Percentiles rank a stretch among this genome's conserved stretches.
phyloP scores from a whole-genome alignment of 2,797 vertebrate genomes.

The Dendrocincla fuliginosa region DNA sequence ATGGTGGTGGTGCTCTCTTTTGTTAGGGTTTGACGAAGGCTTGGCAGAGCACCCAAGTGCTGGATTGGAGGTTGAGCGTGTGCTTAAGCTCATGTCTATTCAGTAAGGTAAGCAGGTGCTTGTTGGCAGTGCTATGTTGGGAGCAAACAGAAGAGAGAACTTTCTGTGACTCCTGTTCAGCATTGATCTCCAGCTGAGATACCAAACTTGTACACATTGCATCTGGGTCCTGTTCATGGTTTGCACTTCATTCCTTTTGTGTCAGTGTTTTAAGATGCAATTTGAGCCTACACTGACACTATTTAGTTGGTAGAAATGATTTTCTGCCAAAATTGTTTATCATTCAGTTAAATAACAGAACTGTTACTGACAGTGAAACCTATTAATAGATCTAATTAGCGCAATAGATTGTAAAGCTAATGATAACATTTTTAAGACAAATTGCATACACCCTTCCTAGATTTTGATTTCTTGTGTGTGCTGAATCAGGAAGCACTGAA shows the following conservation, averaged over 20 bases:
- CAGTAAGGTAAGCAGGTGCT: neutral
- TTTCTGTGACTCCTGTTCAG: accelerated
- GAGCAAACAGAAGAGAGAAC: neutral
- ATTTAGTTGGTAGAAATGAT: neutral
- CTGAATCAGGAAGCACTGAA: neutral
- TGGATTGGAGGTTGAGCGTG: neutral
- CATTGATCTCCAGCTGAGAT: neutral
- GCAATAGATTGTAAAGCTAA: neutral
- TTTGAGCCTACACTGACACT: neutral
- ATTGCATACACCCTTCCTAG: neutral
- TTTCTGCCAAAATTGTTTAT: neutral
- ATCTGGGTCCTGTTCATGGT: neutral
- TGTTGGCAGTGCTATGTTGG: neutral
- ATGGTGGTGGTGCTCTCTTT: accelerated
- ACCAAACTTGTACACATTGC: accelerated
- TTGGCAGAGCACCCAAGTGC: neutral
- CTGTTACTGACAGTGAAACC: neutral
- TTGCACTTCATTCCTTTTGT: neutral
- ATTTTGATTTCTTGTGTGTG: neutral
- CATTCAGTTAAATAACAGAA: slow-evolving; percentile 1
- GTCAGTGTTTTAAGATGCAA: neutral
- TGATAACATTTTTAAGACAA: neutral
- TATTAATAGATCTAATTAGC: slow-evolving; percentile 14
- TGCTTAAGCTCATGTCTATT: neutral
- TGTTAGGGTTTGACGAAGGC: neutral